Percentiles rank a stretch among this genome's conserved stretches.
Conservation (phyloP, 1,140 invertebrate species). For the Trichoplusia ni region DNA sequence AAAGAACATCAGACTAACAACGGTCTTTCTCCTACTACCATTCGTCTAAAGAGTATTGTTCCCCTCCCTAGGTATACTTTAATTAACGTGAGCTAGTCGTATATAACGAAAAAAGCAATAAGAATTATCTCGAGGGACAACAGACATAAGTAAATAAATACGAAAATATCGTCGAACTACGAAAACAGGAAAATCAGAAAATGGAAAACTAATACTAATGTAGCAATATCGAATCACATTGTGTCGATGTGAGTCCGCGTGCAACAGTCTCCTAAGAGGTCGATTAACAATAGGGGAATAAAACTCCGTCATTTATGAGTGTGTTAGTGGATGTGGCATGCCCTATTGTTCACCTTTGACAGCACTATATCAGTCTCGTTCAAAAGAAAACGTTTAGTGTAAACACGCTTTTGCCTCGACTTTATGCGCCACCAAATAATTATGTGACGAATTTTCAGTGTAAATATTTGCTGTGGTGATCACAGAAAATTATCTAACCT, state of each 20-base stretch:
- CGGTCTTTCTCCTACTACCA: conserved; percentile 9
- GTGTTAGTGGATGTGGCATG: not conserved
- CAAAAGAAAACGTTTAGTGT: too few species aligned
- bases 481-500: too few species aligned
- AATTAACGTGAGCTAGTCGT: conserved; percentile 12
- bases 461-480: too few species aligned
- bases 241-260: not conserved
- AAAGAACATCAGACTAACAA: too few species aligned
- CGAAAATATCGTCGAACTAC: conserved; percentile 8
- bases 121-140: conserved; percentile 5
- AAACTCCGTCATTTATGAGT: conserved; percentile 6
- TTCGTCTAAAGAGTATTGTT: not conserved
- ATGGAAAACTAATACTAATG: not conserved
- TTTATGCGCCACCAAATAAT: too few species aligned
- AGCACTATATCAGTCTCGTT: not conserved
- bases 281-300: not conserved
- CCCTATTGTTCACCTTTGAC: not conserved
- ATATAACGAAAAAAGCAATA: conserved; percentile 7
- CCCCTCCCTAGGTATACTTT: not conserved
- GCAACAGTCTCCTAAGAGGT: not conserved
- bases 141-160: not conserved
- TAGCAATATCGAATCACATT: not conserved
- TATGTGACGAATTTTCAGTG: too few species aligned
- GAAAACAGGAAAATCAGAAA: not conserved
- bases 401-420: too few species aligned